Evolutionary conservation across 2,797 vertebrate species (phyloP).

Genomic region (Fistularia tabacaria): DNA sequence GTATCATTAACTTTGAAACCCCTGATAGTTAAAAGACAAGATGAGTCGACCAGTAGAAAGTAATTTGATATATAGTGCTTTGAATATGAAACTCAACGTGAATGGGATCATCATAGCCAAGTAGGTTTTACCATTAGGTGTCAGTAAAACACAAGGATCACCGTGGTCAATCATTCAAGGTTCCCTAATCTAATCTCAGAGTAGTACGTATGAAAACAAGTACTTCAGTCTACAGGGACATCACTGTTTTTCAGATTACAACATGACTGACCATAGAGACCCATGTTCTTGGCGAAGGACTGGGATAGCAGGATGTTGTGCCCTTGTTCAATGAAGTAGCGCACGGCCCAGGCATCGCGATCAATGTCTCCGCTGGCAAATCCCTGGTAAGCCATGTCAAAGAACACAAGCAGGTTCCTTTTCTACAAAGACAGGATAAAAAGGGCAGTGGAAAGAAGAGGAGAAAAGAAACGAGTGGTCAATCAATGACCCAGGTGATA

Average conservation of each 20-base stretch:
- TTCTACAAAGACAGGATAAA: conserved; percentile 73
- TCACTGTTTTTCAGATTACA: background rate
- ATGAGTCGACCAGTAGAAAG: no score
- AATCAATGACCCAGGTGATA: conserved; percentile 7
- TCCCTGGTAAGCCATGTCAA: conserved; percentile 99
- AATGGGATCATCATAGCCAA: no score
- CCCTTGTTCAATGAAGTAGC: conserved; percentile 93
- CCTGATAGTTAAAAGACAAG: no score
- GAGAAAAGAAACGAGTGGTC: conserved; percentile 3
- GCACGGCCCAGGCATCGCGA: conserved; percentile 93
- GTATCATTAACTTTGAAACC: no score
- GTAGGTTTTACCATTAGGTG: conserved; percentile 20
- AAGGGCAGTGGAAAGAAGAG: background rate
- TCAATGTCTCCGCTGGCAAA: conserved; percentile 96
- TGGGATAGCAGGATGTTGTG: conserved; percentile 89
- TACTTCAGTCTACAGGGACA: background rate
- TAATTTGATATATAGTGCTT: no score
- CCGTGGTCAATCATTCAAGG: background rate
- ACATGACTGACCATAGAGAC: conserved; percentile 87
- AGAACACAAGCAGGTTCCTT: conserved; percentile 91
- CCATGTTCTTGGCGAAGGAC: conserved; percentile 99
- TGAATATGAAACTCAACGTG: no score
- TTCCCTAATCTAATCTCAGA: background rate
- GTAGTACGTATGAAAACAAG: background rate
- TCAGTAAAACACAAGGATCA: conserved; percentile 11